These are phyloP conservation scores for Pipistrellus pipistrellus DNA, from an alignment of 2,797 vertebrate genomes.

Conservation along the genomic window DNA sequence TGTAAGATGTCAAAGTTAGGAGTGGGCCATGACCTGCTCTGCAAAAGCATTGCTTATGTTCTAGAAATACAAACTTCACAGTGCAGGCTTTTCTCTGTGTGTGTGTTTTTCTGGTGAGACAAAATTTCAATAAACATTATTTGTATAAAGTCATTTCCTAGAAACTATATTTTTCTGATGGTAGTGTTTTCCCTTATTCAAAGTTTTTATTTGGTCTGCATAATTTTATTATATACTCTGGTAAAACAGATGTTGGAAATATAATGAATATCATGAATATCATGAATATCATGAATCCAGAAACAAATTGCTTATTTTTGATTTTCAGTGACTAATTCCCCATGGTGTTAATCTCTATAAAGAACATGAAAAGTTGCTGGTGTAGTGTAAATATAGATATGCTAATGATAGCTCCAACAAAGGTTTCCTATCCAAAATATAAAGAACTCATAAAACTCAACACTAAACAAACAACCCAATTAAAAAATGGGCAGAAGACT, in stretches of 20 bases:
- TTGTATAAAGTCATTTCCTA: not conserved
- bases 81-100: not conserved
- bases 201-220: not conserved
- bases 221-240: not conserved
- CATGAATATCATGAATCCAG: not conserved
- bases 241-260: not conserved
- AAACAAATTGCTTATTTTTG: not conserved
- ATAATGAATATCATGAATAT: not conserved
- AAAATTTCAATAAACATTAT: not conserved
- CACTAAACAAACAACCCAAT: not conserved
- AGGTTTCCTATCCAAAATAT: not conserved
- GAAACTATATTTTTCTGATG: not conserved
- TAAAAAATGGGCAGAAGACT: not conserved
- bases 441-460: not conserved
- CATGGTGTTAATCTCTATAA: not conserved
- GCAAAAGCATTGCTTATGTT: not conserved
- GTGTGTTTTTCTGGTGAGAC: not conserved
- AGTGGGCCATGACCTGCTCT: not conserved
- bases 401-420: not conserved
- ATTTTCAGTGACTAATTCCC: not conserved
- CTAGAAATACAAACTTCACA: not conserved
- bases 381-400: not conserved
- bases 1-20: not conserved
- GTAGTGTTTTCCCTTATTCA: not conserved
- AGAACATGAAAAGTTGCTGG: not conserved